These are phyloP conservation scores for Tragelaphus imberbis DNA, from an alignment of 2,113 vertebrate genomes.

Conservation along the genomic window DNA sequence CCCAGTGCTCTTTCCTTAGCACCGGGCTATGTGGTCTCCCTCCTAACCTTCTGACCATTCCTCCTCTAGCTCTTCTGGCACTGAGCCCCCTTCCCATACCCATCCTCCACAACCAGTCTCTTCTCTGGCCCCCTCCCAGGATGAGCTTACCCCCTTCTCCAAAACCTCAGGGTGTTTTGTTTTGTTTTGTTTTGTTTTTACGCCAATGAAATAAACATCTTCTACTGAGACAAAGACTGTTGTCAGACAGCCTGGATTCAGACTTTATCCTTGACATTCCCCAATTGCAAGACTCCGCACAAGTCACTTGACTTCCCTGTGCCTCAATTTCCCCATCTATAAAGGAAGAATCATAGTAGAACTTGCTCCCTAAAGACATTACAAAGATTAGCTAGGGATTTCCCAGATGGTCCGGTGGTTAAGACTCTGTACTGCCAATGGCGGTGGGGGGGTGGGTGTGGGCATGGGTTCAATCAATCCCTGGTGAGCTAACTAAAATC, in stretches of 20 bases:
- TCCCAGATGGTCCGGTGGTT: neutral
- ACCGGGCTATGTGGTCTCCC: rapidly evolving
- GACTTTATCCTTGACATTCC: neutral
- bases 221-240: neutral
- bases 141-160: neutral
- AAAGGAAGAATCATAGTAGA: neutral
- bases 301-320: neutral
- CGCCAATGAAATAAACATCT: neutral
- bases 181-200: neutral
- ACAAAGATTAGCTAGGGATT: neutral
- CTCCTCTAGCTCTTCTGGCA: neutral
- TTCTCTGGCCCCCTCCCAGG: neutral
- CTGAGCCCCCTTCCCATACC: neutral
- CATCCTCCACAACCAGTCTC: no score
- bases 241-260: neutral
- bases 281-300: no score
- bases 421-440: neutral
- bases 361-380: neutral
- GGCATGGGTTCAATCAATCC: neutral
- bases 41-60: neutral
- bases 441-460: rapidly evolving
- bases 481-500: neutral
- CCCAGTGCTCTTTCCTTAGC: neutral
- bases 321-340: neutral
- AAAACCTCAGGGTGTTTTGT: neutral